Base-by-base conservation (phyloP, 2,888 invertebrate genomes). In the Cecidostiba fungosa region DNA sequence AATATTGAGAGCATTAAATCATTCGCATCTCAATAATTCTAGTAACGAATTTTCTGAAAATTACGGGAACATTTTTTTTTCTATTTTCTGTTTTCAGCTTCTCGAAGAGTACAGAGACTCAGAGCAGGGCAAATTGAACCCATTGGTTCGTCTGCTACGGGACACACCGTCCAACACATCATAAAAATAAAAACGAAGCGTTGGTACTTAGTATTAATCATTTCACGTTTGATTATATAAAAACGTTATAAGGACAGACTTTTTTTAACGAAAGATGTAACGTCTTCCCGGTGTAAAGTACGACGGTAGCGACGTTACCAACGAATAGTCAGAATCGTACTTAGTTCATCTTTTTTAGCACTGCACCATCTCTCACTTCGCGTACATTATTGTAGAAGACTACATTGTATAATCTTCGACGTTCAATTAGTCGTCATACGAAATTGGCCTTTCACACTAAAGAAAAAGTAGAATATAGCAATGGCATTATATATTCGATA, bases 61-160 rank as follows among this genome's bases (percentile, higher is more conserved):
- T 16, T 19, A 54, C 54, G 54, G n/a, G 54, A n/a, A 54, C 54
- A 14, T 19, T 29, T 72, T 83, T 19, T 29, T 72, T 83, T 32
- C n/a, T 19, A 6, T 82, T 66, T 77, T 82, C 82, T 79, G 32
- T 82, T 77, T 62, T 81, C 93, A 95, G 95, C 92, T 95, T 87
- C 92, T 95, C 89, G 95, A 95, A 89, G 95, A 95, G 88, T 95
- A 95, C 91, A 93, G 94, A 88, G 93, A 93, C 87, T 95, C 95
- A 1, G 94, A 94, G 74, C 92, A 92, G 84, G 95, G 95, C 72
- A 93, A 94, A 88, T 92, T 92, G 74, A 94, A 94, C 90, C 94
- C 94, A 72, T 90, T 95, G 89, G 94, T 95, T 47, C 94, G 94
- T 89, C 90, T 95, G 86, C 90, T 95, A 89, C 92, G 87, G 86